Base-by-base conservation (phyloP, 2,888 invertebrate genomes). In the Uloborus plumipes region DNA sequence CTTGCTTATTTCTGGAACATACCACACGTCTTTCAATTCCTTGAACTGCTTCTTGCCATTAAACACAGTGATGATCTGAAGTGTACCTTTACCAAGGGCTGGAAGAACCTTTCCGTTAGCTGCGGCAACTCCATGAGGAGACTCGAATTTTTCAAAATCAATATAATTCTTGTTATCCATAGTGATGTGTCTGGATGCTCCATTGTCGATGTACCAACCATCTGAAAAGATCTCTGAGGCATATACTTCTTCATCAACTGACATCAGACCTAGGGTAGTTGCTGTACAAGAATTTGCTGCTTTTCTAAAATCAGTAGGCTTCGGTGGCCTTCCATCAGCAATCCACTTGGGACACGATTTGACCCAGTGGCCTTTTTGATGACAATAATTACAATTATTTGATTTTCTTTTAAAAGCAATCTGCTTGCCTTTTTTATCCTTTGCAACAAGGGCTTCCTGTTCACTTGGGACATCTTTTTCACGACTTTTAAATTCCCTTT, bases 1-100 rank as follows among this genome's bases (percentile, higher is more conserved):
- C n/a, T n/a, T n/a, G n/a, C n/a, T n/a, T n/a, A 83, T 64, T 16
- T 39, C 75, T 20, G 83, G 76, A 6, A 76, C 76, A 67, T 50
- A 83, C 72, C 71, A 76, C 9, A 83, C 66, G 13, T 83, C 72
- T 62, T 58, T 58, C 11, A 77, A 58, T 15, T 64, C 55, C 51
- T 58, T 74, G 58, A 59, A 20, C 13, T 51, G 39, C 15, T 49
- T 69, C 26, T 76, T 55, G 11, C 49, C 53, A 20, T 69, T 65
- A 20, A 50, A 58, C 15, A 50, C 14, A 15, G 20, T 69, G 14
- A 73, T 18, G n/a, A 75, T 76, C 22, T 70, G 51, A 1, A 82
- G 26, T 1, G 53, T 51, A 4, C 75, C 76, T 62, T 64, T 62
- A 13, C 82, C 75, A 3, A 76, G 20, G 15, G 82, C 65, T 65